These are phyloP conservation scores for Dicyrtoma fusca DNA, from an alignment of 2,888 invertebrate genomes.

Conservation along the genomic window DNA sequence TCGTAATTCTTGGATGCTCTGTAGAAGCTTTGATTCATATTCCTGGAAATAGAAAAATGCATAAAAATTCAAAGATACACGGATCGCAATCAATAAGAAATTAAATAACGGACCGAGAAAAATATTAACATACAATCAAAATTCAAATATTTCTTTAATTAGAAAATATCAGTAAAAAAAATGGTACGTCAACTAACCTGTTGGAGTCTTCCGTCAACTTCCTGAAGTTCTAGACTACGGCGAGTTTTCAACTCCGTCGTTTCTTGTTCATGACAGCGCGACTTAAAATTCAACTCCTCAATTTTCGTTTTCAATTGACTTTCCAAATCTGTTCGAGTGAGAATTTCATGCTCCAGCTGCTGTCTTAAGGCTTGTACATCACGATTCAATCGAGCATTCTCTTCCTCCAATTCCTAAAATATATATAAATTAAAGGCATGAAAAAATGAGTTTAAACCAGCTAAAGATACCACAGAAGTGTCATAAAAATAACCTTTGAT, in stretches of 20 bases:
- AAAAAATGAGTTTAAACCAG: not conserved
- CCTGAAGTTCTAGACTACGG: constrained; percentile 89
- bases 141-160: not conserved
- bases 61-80: too few relatives aligned
- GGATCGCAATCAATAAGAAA: too few relatives aligned
- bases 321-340: constrained; percentile 91
- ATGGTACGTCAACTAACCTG: constrained; percentile 60
- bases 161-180: not conserved
- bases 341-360: constrained; percentile 79
- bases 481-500: too few relatives aligned
- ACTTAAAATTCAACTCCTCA: constrained; percentile 90
- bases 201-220: constrained; percentile 89
- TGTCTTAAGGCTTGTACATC: constrained; percentile 81
- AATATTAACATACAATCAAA: too few relatives aligned
- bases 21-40: constrained; percentile 89
- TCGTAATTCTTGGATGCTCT: constrained; percentile 86
- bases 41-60: constrained; percentile 62
- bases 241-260: constrained; percentile 87
- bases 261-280: constrained; percentile 72
- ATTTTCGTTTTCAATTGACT: constrained; percentile 87
- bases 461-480: not conserved
- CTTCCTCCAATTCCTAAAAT: constrained; percentile 72
- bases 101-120: too few relatives aligned
- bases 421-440: not conserved
- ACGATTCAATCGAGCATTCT: constrained; percentile 71